A percentile compares a stretch with the other conserved stretches of the same genome.
These are phyloP conservation scores for Crocidura indochinensis DNA, from an alignment of 2,797 vertebrate genomes.

Conservation along the genomic window DNA sequence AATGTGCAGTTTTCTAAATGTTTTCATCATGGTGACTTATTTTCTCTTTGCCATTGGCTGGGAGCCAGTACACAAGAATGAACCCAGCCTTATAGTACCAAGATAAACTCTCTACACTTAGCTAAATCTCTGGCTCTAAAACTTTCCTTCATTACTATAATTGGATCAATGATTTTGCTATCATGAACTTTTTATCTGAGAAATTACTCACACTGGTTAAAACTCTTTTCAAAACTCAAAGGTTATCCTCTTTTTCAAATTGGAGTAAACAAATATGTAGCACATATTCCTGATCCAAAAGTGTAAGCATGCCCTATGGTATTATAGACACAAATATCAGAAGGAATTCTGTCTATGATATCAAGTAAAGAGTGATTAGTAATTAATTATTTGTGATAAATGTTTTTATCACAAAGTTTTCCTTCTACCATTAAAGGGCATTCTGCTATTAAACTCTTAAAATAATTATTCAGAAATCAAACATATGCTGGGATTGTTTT, in stretches of 20 bases:
- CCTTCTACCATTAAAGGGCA: neutral
- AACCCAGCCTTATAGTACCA: too few relatives aligned
- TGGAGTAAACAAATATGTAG: neutral
- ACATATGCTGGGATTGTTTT: neutral
- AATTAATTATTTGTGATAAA: constrained; percentile 5
- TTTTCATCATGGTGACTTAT: neutral
- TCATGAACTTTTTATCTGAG: neutral
- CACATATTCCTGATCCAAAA: neutral
- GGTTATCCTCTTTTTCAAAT: neutral
- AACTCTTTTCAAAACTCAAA: neutral
- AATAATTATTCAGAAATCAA: neutral
- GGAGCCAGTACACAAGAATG: too few relatives aligned
- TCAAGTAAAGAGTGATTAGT: neutral
- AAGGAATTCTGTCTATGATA: neutral
- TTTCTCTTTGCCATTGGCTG: neutral
- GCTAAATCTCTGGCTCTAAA: too few relatives aligned
- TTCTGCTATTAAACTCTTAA: neutral
- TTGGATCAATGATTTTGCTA: neutral
- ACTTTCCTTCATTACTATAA: too few relatives aligned
- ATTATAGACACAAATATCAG: neutral
- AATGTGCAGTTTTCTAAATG: rapidly evolving
- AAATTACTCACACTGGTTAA: neutral
- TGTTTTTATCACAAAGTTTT: neutral
- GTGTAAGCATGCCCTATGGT: neutral
- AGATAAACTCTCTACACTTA: too few relatives aligned